phyloP scores from a whole-genome alignment of 2,888 invertebrate species.

The Agrilus biguttatus region DNA sequence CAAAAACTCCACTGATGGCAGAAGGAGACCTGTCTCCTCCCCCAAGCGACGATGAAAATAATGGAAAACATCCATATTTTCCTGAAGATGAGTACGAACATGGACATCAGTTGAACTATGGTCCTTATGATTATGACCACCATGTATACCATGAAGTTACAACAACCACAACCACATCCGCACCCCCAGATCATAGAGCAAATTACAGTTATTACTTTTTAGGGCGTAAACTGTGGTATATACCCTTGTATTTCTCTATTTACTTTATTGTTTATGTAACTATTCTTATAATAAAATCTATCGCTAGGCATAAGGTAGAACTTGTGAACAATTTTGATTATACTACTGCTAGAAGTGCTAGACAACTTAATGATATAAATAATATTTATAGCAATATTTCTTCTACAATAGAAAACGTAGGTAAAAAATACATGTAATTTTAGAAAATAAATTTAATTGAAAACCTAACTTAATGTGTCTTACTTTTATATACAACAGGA shows the following conservation, averaged over 20 bases:
- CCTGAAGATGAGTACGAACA: conserved; percentile 15
- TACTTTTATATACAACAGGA: not conserved
- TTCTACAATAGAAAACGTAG: conserved; percentile 7
- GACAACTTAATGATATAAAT: conserved; percentile 4
- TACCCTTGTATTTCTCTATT: conserved; percentile 62
- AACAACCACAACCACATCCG: conserved; percentile 30
- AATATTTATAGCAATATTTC: conserved; percentile 6
- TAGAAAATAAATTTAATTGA: conserved; percentile 2
- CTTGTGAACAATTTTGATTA: conserved; percentile 37
- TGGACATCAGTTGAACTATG: conserved; percentile 13
- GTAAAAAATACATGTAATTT: conserved; percentile 11
- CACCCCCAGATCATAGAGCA: conserved; percentile 41
- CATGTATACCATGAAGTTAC: conserved; percentile 30
- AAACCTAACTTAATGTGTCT: not conserved
- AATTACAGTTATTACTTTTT: conserved; percentile 62
- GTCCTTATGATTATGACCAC: conserved; percentile 25
- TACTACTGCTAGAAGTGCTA: conserved; percentile 2
- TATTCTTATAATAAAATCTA: conserved; percentile 55
- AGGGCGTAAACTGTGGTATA: conserved; percentile 59
- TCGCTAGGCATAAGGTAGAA: conserved; percentile 56
- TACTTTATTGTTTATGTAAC: conserved; percentile 57
- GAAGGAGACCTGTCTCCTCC: conserved; percentile 31
- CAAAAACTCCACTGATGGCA: conserved; percentile 8
- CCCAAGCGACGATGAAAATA: conserved; percentile 10
- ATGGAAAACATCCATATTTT: conserved; percentile 17